Percentiles rank a stretch among this genome's conserved stretches.
Conservation (phyloP, 2,113 vertebrate genomes). For the Porphyrio hochstetteri region DNA sequence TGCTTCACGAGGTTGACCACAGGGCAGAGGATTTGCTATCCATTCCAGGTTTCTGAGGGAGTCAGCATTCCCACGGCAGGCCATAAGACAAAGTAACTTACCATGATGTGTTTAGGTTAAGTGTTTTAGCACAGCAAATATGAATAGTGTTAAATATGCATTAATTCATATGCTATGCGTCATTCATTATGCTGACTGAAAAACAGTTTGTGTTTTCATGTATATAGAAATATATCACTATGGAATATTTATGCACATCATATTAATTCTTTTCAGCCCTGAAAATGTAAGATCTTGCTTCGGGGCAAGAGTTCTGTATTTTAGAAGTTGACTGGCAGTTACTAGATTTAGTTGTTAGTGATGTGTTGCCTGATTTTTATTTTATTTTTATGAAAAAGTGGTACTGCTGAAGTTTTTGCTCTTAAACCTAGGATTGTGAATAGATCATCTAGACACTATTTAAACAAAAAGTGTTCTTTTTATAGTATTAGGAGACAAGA, state of each 20-base stretch:
- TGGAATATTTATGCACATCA: neutral
- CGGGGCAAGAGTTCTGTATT: neutral
- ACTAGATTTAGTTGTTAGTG: neutral
- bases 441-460: accelerated
- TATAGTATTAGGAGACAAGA: neutral
- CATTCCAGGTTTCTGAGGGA: constrained; percentile 75
- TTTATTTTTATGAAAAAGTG: neutral
- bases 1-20: constrained; percentile 85
- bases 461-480: neutral
- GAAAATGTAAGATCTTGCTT: neutral
- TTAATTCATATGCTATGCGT: neutral
- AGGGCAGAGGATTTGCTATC: constrained; percentile 83
- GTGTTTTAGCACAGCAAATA: constrained; percentile 60
- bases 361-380: neutral
- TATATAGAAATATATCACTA: neutral
- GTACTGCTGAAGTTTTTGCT: neutral
- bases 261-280: neutral
- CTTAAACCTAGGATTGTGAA: neutral
- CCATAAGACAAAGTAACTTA: constrained; percentile 76
- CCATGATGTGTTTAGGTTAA: constrained; percentile 68
- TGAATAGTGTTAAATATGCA: constrained; percentile 36
- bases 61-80: constrained; percentile 73
- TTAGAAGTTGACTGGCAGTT: neutral
- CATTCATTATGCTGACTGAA: neutral
- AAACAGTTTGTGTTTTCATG: neutral